phyloP scores from a whole-genome alignment of 2,113 vertebrate species.

The Thinocorus orbignyianus region DNA sequence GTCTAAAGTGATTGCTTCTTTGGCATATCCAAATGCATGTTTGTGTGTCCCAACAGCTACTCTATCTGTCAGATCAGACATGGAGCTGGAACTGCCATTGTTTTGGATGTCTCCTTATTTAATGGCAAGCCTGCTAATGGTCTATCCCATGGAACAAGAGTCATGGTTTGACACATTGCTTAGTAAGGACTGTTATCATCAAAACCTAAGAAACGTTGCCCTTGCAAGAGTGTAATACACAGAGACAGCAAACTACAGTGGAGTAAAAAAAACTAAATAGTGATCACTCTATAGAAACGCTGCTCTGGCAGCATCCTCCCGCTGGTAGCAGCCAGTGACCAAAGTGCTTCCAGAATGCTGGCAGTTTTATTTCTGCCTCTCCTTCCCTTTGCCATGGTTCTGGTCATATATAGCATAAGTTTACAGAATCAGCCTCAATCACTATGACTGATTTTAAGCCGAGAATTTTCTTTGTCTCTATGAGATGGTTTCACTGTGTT shows the following conservation, averaged over 20 bases:
- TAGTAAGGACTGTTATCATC: background rate
- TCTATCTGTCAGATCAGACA: background rate
- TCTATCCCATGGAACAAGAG: background rate
- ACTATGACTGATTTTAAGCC: background rate
- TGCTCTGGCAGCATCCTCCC: background rate
- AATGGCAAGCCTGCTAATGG: rapidly evolving
- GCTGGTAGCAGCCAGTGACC: background rate
- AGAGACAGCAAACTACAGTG: background rate
- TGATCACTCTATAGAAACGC: background rate
- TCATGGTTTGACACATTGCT: background rate
- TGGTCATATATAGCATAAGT: background rate
- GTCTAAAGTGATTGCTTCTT: background rate
- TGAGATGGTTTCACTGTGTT: background rate
- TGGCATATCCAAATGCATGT: background rate
- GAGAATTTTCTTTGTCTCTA: background rate
- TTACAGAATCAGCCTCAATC: background rate
- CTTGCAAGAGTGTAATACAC: background rate
- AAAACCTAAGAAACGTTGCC: background rate
- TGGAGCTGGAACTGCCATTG: background rate
- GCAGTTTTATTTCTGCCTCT: background rate
- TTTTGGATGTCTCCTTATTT: background rate
- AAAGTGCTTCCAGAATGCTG: background rate
- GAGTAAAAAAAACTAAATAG: background rate
- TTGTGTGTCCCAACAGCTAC: background rate
- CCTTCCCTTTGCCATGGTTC: background rate